Percentiles rank a stretch among this genome's conserved stretches.
Conservation (phyloP, 1,140 invertebrate genomes). For the Megalopta genalis region DNA sequence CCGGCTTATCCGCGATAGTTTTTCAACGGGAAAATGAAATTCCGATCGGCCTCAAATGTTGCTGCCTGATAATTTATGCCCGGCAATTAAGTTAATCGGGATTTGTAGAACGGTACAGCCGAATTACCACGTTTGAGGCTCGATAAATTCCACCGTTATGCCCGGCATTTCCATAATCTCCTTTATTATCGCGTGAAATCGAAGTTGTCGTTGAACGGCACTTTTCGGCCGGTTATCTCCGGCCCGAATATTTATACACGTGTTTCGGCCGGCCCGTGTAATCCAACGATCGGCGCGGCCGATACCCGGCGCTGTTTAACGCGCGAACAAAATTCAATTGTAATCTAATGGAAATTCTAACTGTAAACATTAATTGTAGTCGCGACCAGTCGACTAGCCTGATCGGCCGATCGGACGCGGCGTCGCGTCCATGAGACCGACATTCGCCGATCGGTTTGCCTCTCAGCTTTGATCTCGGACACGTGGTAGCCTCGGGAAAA, state of each 20-base stretch:
- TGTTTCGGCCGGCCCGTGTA: constrained; percentile 30
- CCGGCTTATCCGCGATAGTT: neutral
- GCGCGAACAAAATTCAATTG: constrained; percentile 40
- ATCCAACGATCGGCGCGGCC: constrained; percentile 19
- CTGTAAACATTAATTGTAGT: neutral
- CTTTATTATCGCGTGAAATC: constrained; percentile 46
- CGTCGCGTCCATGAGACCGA: too few relatives aligned
- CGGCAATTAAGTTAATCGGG: constrained; percentile 46
- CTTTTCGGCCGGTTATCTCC: constrained; percentile 40
- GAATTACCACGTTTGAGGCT: constrained; percentile 46
- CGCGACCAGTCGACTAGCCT: too few relatives aligned
- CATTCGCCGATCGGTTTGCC: too few relatives aligned
- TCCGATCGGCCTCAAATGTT: constrained; percentile 24
- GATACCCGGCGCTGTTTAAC: constrained; percentile 28
- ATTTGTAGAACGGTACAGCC: constrained; percentile 47
- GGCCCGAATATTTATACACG: constrained; percentile 36
- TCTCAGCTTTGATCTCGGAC: too few relatives aligned
- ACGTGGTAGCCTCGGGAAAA: too few relatives aligned
- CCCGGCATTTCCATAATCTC: constrained; percentile 44
- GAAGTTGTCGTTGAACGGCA: constrained; percentile 51
- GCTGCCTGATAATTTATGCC: constrained; percentile 22
- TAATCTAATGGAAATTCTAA: constrained; percentile 40
- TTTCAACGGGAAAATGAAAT: constrained; percentile 17
- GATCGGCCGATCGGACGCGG: too few relatives aligned
- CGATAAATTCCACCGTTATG: constrained; percentile 47